These are phyloP conservation scores for Ascaphus truei DNA, from an alignment of 2,113 vertebrate species.

Conservation along the genomic window DNA sequence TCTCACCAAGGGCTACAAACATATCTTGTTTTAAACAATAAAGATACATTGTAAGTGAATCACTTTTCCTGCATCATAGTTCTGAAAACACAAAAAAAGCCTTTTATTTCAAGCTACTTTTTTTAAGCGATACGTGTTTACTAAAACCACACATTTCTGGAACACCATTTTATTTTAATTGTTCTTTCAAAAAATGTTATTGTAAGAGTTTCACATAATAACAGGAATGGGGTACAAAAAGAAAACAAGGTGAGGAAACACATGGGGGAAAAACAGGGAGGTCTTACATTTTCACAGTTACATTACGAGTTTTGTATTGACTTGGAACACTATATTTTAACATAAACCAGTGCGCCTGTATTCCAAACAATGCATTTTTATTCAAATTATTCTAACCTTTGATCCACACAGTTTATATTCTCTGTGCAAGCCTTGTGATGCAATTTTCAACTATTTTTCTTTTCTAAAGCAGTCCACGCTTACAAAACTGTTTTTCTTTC, in stretches of 20 bases:
- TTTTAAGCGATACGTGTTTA: no score
- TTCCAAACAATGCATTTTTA: slow-evolving; percentile 72
- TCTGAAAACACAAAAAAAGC: background rate
- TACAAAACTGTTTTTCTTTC: slow-evolving; percentile 32
- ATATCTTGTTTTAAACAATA: background rate
- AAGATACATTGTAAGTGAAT: background rate
- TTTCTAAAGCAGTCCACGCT: slow-evolving; percentile 44
- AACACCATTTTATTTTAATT: slow-evolving; percentile 59
- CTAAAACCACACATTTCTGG: slow-evolving; percentile 62
- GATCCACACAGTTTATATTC: slow-evolving; percentile 69
- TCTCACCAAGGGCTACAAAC: no score
- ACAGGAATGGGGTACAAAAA: no score
- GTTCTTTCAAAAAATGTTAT: no score
- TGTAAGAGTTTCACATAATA: no score
- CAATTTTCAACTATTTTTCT: slow-evolving; percentile 51
- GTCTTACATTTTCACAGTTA: no score
- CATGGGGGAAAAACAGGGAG: no score
- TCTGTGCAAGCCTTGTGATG: slow-evolving; percentile 64
- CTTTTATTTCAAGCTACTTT: background rate
- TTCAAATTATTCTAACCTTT: slow-evolving; percentile 62
- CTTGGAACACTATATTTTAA: slow-evolving; percentile 61
- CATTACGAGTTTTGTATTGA: no score
- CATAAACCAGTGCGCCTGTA: slow-evolving; percentile 53
- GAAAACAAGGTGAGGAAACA: no score
- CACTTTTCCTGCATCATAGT: background rate